Evolutionary conservation across 2,113 vertebrate species (phyloP).

Genomic region (Eudorcas thomsonii): DNA sequence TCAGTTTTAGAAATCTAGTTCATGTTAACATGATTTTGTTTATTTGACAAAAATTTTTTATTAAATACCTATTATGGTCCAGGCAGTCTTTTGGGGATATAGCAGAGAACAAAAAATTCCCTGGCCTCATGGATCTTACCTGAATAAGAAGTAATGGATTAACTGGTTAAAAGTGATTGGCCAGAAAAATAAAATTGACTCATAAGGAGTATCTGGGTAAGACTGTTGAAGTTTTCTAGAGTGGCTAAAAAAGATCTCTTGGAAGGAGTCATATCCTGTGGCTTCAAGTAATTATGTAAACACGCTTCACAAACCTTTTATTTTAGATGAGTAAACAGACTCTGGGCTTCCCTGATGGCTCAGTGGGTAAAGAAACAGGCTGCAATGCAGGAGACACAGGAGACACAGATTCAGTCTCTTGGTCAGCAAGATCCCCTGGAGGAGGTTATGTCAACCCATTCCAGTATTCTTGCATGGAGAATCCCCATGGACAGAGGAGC

Average conservation of each 20-base stretch:
- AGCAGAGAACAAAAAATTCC: background rate
- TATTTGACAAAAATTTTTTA: background rate
- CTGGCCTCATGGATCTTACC: background rate
- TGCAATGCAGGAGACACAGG: background rate
- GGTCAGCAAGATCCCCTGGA: background rate
- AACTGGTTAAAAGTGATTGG: background rate
- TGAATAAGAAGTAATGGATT: background rate
- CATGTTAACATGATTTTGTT: background rate
- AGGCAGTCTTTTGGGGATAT: background rate
- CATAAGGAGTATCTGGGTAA: background rate
- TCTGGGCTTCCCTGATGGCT: background rate
- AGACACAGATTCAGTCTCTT: background rate
- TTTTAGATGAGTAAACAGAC: background rate
- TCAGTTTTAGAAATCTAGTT: background rate
- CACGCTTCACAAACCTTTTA: background rate
- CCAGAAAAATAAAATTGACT: background rate
- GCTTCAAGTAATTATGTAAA: constrained; percentile 10
- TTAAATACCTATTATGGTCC: background rate
- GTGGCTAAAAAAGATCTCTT: background rate
- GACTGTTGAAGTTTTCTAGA: background rate
- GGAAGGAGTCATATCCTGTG: background rate
- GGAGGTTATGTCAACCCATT: background rate
- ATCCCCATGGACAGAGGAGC: background rate
- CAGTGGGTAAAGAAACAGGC: background rate
- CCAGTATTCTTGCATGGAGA: background rate